Evolutionary conservation across 1,140 invertebrate genomes (phyloP).

Genomic region (Pachyrhynchus sulphureomaculatus): DNA sequence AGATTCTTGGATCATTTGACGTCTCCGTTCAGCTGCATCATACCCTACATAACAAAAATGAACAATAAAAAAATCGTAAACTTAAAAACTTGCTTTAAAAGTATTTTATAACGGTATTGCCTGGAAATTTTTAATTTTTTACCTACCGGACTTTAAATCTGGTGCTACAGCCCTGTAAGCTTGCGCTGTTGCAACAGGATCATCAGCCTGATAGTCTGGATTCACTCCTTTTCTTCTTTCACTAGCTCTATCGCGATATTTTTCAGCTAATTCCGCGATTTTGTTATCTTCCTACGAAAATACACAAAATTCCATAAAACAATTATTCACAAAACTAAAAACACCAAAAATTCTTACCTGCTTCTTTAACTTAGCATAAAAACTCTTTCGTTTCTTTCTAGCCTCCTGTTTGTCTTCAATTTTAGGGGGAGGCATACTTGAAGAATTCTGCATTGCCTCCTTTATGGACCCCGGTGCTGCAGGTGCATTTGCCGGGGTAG

Average conservation of each 20-base stretch:
- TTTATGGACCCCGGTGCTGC: slow-evolving; percentile 54
- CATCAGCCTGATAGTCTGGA: slow-evolving; percentile 77
- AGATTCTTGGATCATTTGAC: slow-evolving; percentile 97
- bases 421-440: slow-evolving; percentile 42
- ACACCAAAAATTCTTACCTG: slow-evolving; percentile 53
- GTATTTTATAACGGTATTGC: neutral
- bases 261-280: slow-evolving; percentile 91
- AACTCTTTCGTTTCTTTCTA: slow-evolving; percentile 83
- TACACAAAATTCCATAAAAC: neutral
- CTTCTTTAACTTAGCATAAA: slow-evolving; percentile 92
- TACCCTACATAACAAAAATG: slow-evolving; percentile 53
- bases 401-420: slow-evolving; percentile 62
- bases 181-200: slow-evolving; percentile 84
- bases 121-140: too few species aligned
- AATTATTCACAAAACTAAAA: neutral
- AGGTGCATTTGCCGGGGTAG: slow-evolving; percentile 62
- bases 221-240: slow-evolving; percentile 89
- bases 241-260: slow-evolving; percentile 90
- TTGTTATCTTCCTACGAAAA: slow-evolving; percentile 78
- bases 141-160: slow-evolving; percentile 77
- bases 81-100: neutral
- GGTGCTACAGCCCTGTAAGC: slow-evolving; percentile 94
- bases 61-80: neutral
- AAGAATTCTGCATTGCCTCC: slow-evolving; percentile 62
- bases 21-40: slow-evolving; percentile 92